These are phyloP conservation scores for Tympanoctomys barrerae DNA, from an alignment of 2,797 vertebrate genomes.

Conservation along the genomic window DNA sequence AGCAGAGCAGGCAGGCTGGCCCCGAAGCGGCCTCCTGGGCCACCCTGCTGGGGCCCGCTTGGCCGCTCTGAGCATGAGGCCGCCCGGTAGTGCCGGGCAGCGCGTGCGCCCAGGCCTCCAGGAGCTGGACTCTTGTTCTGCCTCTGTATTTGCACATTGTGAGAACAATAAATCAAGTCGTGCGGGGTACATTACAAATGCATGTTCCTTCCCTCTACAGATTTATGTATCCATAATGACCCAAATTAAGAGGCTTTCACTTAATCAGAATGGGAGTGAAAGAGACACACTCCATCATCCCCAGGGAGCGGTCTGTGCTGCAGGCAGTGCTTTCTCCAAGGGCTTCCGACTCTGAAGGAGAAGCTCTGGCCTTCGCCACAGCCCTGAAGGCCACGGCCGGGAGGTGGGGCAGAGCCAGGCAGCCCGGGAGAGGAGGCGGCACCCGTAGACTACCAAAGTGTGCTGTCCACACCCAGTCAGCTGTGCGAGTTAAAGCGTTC, in stretches of 20 bases:
- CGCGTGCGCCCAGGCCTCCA: background rate
- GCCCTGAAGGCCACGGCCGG: background rate
- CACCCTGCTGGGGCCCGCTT: background rate
- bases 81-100: background rate
- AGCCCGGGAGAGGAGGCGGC: conserved; percentile 18
- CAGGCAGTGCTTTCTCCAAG: conserved; percentile 26
- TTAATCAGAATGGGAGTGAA: conserved; percentile 73
- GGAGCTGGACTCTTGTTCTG: background rate
- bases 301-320: background rate
- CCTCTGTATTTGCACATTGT: conserved; percentile 47
- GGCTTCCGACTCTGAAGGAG: conserved; percentile 58
- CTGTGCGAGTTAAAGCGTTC: conserved; percentile 73
- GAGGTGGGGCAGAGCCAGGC: conserved; percentile 49
- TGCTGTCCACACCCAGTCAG: conserved; percentile 25
- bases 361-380: background rate
- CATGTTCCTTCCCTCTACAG: conserved; percentile 71
- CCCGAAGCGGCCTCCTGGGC: background rate
- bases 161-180: conserved; percentile 65
- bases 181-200: conserved; percentile 62
- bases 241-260: conserved; percentile 67
- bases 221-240: conserved; percentile 60
- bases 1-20: background rate
- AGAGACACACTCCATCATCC: background rate
- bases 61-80: background rate
- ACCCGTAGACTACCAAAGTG: background rate